A percentile compares a stretch with the other conserved stretches of the same genome.
These are phyloP conservation scores for Sapayoa aenigma DNA, from an alignment of 2,113 vertebrate species.

Conservation along the genomic window DNA sequence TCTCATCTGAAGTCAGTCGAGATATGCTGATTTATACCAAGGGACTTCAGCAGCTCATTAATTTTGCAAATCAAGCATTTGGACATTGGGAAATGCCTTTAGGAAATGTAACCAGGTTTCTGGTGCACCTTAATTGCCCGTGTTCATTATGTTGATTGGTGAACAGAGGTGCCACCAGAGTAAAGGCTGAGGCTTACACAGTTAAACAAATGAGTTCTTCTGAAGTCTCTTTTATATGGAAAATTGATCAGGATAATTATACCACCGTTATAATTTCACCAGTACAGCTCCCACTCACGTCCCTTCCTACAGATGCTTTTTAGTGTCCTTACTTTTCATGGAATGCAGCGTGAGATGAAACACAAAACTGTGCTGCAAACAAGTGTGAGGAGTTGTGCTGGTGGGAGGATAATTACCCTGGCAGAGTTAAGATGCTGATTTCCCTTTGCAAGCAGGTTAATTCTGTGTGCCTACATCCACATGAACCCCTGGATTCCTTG, in stretches of 20 bases:
- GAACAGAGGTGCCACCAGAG: slow-evolving; percentile 36
- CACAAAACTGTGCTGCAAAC: background rate
- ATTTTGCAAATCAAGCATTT: slow-evolving; percentile 62
- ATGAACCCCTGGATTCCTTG: background rate
- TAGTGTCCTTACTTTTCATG: background rate
- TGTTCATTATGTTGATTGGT: slow-evolving; percentile 59
- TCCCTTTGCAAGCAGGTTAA: background rate
- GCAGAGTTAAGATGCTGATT: background rate
- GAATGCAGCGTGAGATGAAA: background rate
- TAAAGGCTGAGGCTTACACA: slow-evolving; percentile 27
- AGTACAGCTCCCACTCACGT: slow-evolving; percentile 7
- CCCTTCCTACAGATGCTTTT: background rate
- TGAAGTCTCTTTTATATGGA: slow-evolving; percentile 52
- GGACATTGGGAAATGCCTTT: slow-evolving; percentile 60
- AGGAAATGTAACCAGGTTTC: slow-evolving; percentile 63
- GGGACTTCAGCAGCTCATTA: slow-evolving; percentile 53
- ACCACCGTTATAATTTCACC: background rate
- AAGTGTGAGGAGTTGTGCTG: background rate
- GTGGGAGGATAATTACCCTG: slow-evolving; percentile 1
- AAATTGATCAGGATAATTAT: slow-evolving; percentile 57
- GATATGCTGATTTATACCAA: slow-evolving; percentile 35
- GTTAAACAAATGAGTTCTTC: slow-evolving; percentile 53
- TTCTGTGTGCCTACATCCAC: background rate
- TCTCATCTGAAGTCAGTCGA: background rate
- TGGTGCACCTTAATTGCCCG: slow-evolving; percentile 60